A percentile compares a stretch with the other conserved stretches of the same genome.
These are phyloP conservation scores for Uloborus diversus DNA, from an alignment of 1,140 invertebrate species.

Conservation along the genomic window DNA sequence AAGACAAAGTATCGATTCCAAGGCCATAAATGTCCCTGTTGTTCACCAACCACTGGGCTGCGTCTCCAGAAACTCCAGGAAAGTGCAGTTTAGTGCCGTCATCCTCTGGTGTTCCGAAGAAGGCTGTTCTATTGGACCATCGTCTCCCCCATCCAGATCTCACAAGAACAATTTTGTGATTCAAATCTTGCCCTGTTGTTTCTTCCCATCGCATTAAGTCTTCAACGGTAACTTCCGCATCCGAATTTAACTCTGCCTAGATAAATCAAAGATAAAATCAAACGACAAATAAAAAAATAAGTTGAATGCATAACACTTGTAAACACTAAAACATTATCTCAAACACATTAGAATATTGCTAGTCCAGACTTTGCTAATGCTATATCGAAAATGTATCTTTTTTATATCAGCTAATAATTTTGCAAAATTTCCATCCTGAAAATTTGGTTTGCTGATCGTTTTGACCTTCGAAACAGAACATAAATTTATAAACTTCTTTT, in stretches of 20 bases:
- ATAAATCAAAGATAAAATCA: too few species aligned
- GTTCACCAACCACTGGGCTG: slow-evolving; percentile 71
- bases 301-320: too few species aligned
- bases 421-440: too few species aligned
- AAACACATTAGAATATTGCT: too few species aligned
- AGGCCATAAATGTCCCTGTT: slow-evolving; percentile 71
- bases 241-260: slow-evolving; percentile 54
- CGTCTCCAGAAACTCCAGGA: slow-evolving; percentile 69
- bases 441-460: too few species aligned
- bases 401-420: too few species aligned
- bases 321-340: too few species aligned
- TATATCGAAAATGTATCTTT: too few species aligned
- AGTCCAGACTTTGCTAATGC: too few species aligned
- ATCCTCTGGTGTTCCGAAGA: slow-evolving; percentile 55
- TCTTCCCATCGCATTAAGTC: slow-evolving; percentile 60
- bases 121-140: slow-evolving; percentile 60
- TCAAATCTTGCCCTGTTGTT: slow-evolving; percentile 8
- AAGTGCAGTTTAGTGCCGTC: slow-evolving; percentile 50
- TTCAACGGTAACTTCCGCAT: slow-evolving; percentile 58
- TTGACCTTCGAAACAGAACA: too few species aligned
- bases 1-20: slow-evolving; percentile 72
- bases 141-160: slow-evolving; percentile 69
- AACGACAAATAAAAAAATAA: too few species aligned
- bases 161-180: slow-evolving; percentile 67
- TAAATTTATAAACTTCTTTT: too few species aligned